Evolutionary conservation across 1,140 invertebrate species (phyloP).

Genomic region (Camponotus floridanus): DNA sequence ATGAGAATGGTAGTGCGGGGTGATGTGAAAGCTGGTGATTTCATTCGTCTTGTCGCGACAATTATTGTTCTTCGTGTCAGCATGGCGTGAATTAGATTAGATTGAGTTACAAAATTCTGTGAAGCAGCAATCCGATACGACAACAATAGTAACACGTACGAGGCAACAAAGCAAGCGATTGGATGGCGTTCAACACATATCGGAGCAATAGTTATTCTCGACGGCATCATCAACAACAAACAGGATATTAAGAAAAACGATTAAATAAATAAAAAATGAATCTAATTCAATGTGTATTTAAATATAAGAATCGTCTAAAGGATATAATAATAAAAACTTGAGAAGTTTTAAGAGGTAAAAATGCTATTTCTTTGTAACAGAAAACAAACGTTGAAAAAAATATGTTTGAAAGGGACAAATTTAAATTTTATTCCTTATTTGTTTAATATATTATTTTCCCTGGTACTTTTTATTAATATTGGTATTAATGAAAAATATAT

Average conservation of each 20-base stretch:
- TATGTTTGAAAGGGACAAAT: too few species aligned
- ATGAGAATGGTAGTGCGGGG: neutral
- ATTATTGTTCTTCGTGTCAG: neutral
- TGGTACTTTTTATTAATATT: too few species aligned
- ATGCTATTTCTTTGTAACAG: too few species aligned
- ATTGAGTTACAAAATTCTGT: slow-evolving; percentile 60
- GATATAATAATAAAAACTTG: too few species aligned
- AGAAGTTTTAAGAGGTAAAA: too few species aligned
- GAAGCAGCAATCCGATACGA: slow-evolving; percentile 53
- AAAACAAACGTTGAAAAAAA: too few species aligned
- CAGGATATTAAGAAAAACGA: neutral
- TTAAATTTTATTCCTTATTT: too few species aligned
- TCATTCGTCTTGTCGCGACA: neutral
- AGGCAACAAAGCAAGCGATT: neutral
- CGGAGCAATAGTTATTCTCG: slow-evolving; percentile 6
- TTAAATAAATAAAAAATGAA: neutral
- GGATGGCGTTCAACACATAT: slow-evolving; percentile 6
- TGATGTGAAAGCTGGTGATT: slow-evolving; percentile 4
- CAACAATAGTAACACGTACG: neutral
- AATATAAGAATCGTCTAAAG: too few species aligned
- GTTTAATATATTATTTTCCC: too few species aligned
- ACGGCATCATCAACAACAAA: neutral
- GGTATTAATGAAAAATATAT: too few species aligned
- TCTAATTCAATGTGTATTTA: too few species aligned
- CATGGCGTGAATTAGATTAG: slow-evolving; percentile 29